Evolutionary conservation across 2,797 vertebrate species (phyloP), one percentile per base, ranked within the genome.

Genomic region (Tinamus major): DNA sequence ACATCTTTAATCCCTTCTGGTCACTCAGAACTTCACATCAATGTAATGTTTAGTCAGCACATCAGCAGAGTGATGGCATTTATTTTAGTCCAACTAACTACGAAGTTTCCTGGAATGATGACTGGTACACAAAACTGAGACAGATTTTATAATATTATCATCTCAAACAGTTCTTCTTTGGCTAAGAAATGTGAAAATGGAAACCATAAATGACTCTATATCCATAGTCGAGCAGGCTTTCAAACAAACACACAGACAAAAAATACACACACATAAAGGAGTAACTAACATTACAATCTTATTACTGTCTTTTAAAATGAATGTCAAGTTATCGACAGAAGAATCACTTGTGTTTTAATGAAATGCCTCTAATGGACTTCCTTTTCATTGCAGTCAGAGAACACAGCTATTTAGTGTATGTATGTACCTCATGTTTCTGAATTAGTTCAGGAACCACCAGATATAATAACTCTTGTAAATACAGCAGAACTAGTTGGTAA

Each of bases 161-260:
- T 77, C n/a, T 90, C 72, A 79, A 79, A 85, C 4, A 89, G 46
- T n/a, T 91, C 71, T 82, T 70, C 88, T 89, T 92, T 87, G 29
- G 51, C 76, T 94, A 79, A 37, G 16, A 95, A 93, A 77, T 17
- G 90, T 48, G 55, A 35, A 86, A 90, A 79, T 42, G 7, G 53
- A 86, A 91, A 91, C 35, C 3, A 5, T 59, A 80, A 81, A 33
- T 55, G 23, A 76, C 21, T 79, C 20, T 53, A 46, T 68, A 48
- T 5, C 31, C 63, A n/a, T n/a, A 51, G 5, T 44, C 26, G 42
- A 80, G 44, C 15, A 76, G 26, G 58, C 6, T 87, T 89, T 64
- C 37, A 58, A 82, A 70, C 19, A 63, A 90, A 74, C 29, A 63
- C 53, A 90, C 74, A 23, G 17, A 31, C 53, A 55, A 55, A 35